Base-by-base conservation (phyloP, 2,888 invertebrate genomes). In the Encarsia formosa region DNA sequence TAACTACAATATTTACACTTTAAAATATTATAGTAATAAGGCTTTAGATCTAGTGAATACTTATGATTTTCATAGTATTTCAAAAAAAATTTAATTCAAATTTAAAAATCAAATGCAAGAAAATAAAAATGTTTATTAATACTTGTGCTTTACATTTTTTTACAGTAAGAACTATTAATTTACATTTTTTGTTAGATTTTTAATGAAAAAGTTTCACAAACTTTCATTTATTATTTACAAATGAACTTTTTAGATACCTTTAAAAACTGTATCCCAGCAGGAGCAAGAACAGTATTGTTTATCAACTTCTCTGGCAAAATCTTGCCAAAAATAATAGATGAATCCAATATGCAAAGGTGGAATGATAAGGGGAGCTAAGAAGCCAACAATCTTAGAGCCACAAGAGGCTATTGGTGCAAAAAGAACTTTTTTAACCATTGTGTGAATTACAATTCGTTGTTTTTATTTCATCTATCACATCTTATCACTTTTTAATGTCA, bases 261-360 rank as follows among this genome's bases (percentile, higher is more conserved):
- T 86, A 65, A 86, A 86, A 6, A 87, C 81, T 0, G 86, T 87
- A 65, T 87, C 87, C 84, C 87, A 87, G 67, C 87, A 87, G 11
- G 84, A 83, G 70, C 86, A 86, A 15, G 82, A 80, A 65, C 87
- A 87, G 60, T 79, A 81, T 51, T 78, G 77, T 59, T 77, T 79
- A 66, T 86, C 84, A 40, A 87, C 83, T 56, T 77, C 78, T 19
- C 82, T 78, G 34, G 84, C 80, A 70, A 82, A 84, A 63, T 83
- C 81, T 63, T 81, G 79, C 86, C 86, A 87, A 63, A 85, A 81
- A 65, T 81, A 78, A 71, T 80, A 80, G 31, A 84, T 72, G 47
- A 81, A 77, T 41, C 77, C 77, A 52, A 85, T 83, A 63, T 84
- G 84, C 15, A 81, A 69, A 16, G 83, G 81, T 38, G 83, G 84